phyloP scores from a whole-genome alignment of 2,797 vertebrate genomes.

The Meda fulgida region DNA sequence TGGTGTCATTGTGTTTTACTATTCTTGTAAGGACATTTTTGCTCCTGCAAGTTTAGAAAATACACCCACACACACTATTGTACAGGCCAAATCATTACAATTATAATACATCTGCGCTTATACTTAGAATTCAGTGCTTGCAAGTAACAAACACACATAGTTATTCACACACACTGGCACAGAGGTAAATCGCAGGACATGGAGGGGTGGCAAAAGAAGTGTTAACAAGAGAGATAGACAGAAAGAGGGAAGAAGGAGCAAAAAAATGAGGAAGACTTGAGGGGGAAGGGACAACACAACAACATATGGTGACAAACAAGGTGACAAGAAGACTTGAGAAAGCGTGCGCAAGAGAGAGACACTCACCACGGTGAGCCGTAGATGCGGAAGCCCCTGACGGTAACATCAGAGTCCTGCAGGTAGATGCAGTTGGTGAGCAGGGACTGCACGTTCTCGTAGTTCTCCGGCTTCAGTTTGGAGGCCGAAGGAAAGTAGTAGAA shows the following conservation, averaged over 20 bases:
- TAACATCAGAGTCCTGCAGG: constrained; percentile 96
- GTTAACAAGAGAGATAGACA: constrained; percentile 54
- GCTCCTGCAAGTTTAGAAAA: constrained; percentile 15
- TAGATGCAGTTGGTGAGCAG: constrained; percentile 98
- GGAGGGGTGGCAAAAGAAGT: constrained; percentile 54
- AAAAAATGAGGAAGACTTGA: constrained; percentile 53
- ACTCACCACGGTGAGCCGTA: constrained; percentile 97
- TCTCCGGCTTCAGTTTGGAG: constrained; percentile 95
- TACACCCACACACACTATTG: not conserved
- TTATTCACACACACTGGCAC: constrained; percentile 32
- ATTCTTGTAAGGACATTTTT: not conserved
- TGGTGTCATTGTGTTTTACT: not conserved
- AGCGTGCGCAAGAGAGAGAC: not conserved
- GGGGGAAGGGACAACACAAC: constrained; percentile 60
- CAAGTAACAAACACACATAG: constrained; percentile 23
- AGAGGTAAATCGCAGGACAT: constrained; percentile 47
- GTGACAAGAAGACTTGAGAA: constrained; percentile 36
- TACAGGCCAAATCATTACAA: constrained; percentile 7
- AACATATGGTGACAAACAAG: constrained; percentile 59
- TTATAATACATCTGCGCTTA: constrained; percentile 39
- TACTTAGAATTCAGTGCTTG: constrained; percentile 26
- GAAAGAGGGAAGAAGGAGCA: constrained; percentile 47
- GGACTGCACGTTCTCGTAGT: constrained; percentile 94
- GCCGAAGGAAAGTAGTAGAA: constrained; percentile 97
- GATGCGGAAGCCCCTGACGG: constrained; percentile 90